Evolutionary conservation across 2,797 vertebrate genomes (phyloP).

Genomic region (Antrozous pallidus): DNA sequence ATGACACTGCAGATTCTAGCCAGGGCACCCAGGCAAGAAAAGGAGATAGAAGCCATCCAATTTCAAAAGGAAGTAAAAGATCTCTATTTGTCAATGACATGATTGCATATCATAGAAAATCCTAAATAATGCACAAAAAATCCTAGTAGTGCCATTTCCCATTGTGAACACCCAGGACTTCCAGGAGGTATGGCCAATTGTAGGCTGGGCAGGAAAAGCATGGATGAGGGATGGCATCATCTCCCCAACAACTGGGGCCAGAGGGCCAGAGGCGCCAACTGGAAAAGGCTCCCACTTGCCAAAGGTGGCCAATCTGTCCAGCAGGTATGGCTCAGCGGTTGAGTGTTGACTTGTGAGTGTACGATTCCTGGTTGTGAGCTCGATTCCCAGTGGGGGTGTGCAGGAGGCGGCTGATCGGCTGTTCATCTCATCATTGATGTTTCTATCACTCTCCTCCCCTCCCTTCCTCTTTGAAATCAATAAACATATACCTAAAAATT

Average conservation of each 20-base stretch:
- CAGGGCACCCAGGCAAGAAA: not conserved
- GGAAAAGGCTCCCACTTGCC: not conserved
- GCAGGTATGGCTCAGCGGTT: too few species aligned
- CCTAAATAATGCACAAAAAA: not conserved
- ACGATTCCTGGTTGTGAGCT: too few species aligned
- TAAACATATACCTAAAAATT: too few species aligned
- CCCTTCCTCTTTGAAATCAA: too few species aligned
- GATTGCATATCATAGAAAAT: not conserved
- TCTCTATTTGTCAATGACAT: not conserved
- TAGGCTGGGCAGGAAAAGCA: not conserved
- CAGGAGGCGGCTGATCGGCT: too few species aligned
- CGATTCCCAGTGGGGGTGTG: too few species aligned
- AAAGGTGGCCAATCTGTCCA: too few species aligned
- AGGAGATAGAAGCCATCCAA: not conserved
- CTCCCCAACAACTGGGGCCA: not conserved
- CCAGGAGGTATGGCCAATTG: not conserved
- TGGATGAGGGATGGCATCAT: not conserved
- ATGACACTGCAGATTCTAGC: too few species aligned
- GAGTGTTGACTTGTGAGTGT: too few species aligned
- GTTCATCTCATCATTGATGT: too few species aligned
- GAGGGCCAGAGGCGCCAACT: not conserved
- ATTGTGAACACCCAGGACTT: not conserved
- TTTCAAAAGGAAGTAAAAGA: not conserved
- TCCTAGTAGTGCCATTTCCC: too few species aligned
- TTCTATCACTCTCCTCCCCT: too few species aligned